Evolutionary conservation across 2,888 invertebrate species (phyloP).

Genomic region (Pterostichus niger): DNA sequence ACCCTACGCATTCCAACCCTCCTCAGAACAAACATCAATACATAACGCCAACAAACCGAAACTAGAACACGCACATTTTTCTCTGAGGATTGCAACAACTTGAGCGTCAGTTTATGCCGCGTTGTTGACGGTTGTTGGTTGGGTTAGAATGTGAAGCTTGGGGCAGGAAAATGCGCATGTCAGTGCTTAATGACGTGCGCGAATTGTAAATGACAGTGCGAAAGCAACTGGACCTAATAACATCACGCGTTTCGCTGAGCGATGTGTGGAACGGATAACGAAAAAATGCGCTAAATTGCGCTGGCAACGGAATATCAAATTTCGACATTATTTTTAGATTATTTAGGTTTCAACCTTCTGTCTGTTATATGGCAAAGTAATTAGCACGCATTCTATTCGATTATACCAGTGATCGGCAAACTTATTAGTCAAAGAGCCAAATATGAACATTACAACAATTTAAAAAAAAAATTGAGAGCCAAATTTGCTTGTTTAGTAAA

Average conservation of each 20-base stretch:
- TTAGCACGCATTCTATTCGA: too few species aligned
- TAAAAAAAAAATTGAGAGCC: too few species aligned
- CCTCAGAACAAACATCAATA: slow-evolving; percentile 33
- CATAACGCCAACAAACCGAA: not conserved
- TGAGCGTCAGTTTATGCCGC: not conserved
- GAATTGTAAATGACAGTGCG: slow-evolving; percentile 58
- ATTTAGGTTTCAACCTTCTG: too few species aligned
- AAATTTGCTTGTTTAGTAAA: too few species aligned
- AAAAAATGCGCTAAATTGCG: not conserved
- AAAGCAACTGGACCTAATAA: slow-evolving; percentile 60
- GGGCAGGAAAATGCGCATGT: not conserved
- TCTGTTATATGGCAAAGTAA: too few species aligned
- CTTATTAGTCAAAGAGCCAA: too few species aligned
- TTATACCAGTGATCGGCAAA: too few species aligned
- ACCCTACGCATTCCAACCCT: slow-evolving; percentile 24
- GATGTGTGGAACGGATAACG: slow-evolving; percentile 27
- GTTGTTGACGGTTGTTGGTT: not conserved
- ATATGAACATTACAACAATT: too few species aligned
- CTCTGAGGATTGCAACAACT: slow-evolving; percentile 24
- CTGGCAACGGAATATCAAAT: too few species aligned
- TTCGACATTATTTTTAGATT: too few species aligned
- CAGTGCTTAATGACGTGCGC: slow-evolving; percentile 51
- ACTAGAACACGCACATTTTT: slow-evolving; percentile 35
- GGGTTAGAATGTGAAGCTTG: slow-evolving; percentile 1
- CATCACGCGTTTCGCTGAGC: slow-evolving; percentile 17